These are phyloP conservation scores for Syritta pipiens DNA, from an alignment of 2,888 invertebrate species.

Conservation along the genomic window DNA sequence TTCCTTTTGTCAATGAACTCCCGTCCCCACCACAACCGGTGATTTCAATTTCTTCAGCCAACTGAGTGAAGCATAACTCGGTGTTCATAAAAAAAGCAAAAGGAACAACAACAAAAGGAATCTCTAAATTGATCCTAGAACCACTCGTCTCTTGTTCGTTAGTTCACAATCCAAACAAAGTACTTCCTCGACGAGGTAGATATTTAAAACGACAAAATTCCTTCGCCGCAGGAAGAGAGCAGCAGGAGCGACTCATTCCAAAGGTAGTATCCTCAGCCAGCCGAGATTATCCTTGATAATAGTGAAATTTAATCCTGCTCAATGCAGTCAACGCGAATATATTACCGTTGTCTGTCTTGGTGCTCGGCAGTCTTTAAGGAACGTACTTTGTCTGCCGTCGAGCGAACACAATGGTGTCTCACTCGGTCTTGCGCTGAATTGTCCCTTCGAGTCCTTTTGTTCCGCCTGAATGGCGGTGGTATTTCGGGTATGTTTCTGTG, in stretches of 20 bases:
- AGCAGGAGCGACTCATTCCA: background rate
- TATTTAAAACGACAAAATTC: conserved; percentile 32
- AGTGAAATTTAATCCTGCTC: conserved; percentile 56
- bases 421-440: conserved; percentile 26
- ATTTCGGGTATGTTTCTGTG: too few species aligned
- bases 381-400: conserved; percentile 9
- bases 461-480: conserved; percentile 44
- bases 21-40: background rate
- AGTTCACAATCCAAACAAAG: conserved; percentile 45
- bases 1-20: background rate
- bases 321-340: conserved; percentile 55
- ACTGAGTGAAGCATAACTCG: background rate
- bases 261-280: conserved; percentile 28
- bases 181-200: conserved; percentile 32
- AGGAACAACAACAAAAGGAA: conserved; percentile 7
- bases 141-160: conserved; percentile 29
- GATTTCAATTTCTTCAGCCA: background rate
- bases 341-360: conserved; percentile 34
- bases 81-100: background rate
- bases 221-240: background rate
- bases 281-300: conserved; percentile 47
- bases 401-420: background rate
- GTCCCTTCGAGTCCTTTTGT: conserved; percentile 46
- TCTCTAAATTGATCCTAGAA: conserved; percentile 25
- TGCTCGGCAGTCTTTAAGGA: conserved; percentile 27